A percentile compares a stretch with the other conserved stretches of the same genome.
Evolutionary conservation across 2,797 vertebrate genomes (phyloP).

Genomic region (Myripristis jacobus): DNA sequence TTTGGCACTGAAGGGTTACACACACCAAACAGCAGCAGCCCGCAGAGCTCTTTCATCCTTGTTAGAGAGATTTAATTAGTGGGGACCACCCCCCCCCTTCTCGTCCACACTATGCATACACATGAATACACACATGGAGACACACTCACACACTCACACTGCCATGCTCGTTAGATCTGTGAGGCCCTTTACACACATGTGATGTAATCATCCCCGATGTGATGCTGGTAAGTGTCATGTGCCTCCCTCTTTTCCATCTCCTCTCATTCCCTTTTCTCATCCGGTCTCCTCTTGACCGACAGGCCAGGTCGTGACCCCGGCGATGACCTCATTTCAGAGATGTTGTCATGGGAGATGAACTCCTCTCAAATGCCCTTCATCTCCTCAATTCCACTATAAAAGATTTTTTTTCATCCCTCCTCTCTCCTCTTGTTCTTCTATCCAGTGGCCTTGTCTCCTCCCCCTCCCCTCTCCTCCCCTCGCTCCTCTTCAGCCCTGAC

Average conservation of each 20-base stretch:
- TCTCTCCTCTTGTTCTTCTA: constrained; percentile 19
- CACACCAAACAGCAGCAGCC: constrained; percentile 37
- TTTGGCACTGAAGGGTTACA: neutral
- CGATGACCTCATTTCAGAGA: constrained; percentile 46
- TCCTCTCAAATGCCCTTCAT: constrained; percentile 28
- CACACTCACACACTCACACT: constrained; percentile 26
- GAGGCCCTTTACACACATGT: constrained; percentile 42
- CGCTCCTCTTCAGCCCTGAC: constrained; percentile 11
- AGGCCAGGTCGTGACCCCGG: constrained; percentile 31
- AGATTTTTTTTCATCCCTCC: neutral
- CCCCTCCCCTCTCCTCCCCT: constrained; percentile 9
- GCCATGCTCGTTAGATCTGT: constrained; percentile 45
- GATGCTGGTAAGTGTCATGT: constrained; percentile 14
- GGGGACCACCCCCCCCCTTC: constrained; percentile 50
- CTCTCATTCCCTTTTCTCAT: constrained; percentile 2
- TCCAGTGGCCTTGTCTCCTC: constrained; percentile 8
- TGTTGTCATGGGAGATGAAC: constrained; percentile 59
- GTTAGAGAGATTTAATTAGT: constrained; percentile 53
- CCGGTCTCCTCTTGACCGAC: constrained; percentile 39
- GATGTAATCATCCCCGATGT: constrained; percentile 32
- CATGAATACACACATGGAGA: constrained; percentile 19
- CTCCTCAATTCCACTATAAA: constrained; percentile 7
- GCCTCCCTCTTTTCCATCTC: constrained; percentile 5
- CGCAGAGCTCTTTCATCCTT: constrained; percentile 48
- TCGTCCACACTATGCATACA: constrained; percentile 12